Conservation (phyloP, 1,140 invertebrate genomes). For the Metaphire vulgaris region DNA sequence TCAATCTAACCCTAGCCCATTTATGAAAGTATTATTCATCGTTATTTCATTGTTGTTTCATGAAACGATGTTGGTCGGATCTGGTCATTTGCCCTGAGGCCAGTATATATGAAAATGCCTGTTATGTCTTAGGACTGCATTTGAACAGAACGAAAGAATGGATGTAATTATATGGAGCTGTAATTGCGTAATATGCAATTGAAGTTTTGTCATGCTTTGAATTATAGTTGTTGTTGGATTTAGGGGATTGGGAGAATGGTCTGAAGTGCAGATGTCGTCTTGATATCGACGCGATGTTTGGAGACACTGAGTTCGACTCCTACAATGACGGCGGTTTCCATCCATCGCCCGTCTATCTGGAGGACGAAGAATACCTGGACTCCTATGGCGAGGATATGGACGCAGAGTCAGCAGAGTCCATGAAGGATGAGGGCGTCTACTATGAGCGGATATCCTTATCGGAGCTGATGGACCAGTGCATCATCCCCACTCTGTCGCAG, state of each 20-base stretch:
- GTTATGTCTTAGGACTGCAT: too few species aligned
- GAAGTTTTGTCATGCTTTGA: too few species aligned
- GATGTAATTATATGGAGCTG: too few species aligned
- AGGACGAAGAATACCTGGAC: background rate
- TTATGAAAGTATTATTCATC: too few species aligned
- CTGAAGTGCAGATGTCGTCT: background rate
- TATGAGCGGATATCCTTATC: constrained; percentile 9
- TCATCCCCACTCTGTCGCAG: constrained; percentile 19
- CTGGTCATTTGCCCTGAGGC: too few species aligned
- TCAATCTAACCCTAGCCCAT: too few species aligned
- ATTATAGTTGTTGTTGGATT: too few species aligned
- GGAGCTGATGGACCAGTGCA: constrained; percentile 13
- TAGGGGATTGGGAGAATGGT: background rate
- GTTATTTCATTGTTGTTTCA: too few species aligned
- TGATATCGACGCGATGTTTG: background rate
- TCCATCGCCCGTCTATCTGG: background rate
- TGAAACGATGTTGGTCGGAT: too few species aligned
- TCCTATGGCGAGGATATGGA: background rate
- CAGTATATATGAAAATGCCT: too few species aligned
- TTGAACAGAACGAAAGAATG: too few species aligned
- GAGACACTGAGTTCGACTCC: background rate
- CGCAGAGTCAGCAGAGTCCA: background rate
- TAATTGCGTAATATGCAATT: too few species aligned
- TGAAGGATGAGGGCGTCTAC: background rate
- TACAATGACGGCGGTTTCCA: background rate